A percentile compares a stretch with the other conserved stretches of the same genome.
These are phyloP conservation scores for Sanderia malayensis DNA, from an alignment of 30 jellyfish, hydroid and myxozoan genomes.

Conservation along the genomic window DNA sequence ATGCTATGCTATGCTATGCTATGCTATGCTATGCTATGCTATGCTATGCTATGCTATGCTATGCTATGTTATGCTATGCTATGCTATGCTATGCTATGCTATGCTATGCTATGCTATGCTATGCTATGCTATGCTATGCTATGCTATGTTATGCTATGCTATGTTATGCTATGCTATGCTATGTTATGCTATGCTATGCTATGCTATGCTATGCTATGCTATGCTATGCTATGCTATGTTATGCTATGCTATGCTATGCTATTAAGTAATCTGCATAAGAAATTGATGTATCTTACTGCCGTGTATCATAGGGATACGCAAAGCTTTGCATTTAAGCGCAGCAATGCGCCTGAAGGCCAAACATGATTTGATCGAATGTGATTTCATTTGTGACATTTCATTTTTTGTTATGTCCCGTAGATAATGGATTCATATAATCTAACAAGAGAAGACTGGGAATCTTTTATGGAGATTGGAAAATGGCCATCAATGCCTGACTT, in stretches of 20 bases:
- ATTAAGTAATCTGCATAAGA: too few relatives aligned
- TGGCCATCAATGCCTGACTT: conserved; percentile 67
- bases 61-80: conserved; percentile 35
- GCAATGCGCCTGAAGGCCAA: too few relatives aligned
- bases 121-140: conserved; percentile 45
- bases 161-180: conserved; percentile 47
- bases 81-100: conserved; percentile 37
- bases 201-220: conserved; percentile 42
- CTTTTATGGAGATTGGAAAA: conserved; percentile 75
- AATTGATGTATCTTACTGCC: too few relatives aligned
- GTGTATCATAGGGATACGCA: too few relatives aligned
- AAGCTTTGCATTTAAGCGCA: background rate
- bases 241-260: conserved; percentile 37
- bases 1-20: conserved; percentile 32
- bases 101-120: conserved; percentile 33
- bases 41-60: conserved; percentile 46
- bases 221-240: conserved; percentile 40
- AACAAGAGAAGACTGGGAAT: conserved; percentile 97
- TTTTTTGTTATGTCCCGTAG: too few relatives aligned
- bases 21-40: conserved; percentile 46
- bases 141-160: conserved; percentile 31
- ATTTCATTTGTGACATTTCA: too few relatives aligned
- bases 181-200: conserved; percentile 27
- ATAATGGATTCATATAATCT: conserved; percentile 74
- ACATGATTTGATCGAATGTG: too few relatives aligned